Conservation (phyloP, 2,113 vertebrate genomes). For the Dryoscopus gambensis region DNA sequence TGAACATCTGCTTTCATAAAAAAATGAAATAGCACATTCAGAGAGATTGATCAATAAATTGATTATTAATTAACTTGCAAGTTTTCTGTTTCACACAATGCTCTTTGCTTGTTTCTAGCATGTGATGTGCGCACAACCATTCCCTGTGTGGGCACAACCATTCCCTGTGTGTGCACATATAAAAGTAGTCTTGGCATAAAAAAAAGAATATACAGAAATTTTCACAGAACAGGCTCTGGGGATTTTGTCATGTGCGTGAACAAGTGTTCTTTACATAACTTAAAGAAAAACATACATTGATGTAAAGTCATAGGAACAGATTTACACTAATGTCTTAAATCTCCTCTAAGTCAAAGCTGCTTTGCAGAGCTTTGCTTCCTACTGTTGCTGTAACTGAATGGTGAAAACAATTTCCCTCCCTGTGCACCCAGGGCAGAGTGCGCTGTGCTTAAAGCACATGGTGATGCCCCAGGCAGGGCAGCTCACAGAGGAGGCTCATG, state of each 20-base stretch:
- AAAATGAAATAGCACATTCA: background rate
- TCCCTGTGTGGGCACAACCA: background rate
- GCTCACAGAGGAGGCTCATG: accelerated
- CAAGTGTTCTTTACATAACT: background rate
- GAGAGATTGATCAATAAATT: background rate
- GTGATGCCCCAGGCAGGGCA: background rate
- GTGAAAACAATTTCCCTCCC: background rate
- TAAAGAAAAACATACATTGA: conserved; percentile 1
- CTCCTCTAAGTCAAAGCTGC: conserved; percentile 23
- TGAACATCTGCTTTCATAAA: background rate
- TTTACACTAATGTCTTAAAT: conserved; percentile 21
- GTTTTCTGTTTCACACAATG: background rate
- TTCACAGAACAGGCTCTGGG: background rate
- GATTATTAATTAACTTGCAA: background rate
- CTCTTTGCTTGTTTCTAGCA: background rate
- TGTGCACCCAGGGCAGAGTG: accelerated
- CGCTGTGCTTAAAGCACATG: accelerated
- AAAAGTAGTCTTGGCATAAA: background rate
- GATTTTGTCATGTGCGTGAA: background rate
- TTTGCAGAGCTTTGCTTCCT: conserved; percentile 19
- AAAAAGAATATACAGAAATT: background rate
- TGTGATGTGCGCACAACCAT: background rate
- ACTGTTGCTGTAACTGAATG: background rate
- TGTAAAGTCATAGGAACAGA: background rate
- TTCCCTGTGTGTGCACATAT: background rate